Evolutionary conservation across 2,888 invertebrate genomes (phyloP).

Genomic region (Vanessa cardui): DNA sequence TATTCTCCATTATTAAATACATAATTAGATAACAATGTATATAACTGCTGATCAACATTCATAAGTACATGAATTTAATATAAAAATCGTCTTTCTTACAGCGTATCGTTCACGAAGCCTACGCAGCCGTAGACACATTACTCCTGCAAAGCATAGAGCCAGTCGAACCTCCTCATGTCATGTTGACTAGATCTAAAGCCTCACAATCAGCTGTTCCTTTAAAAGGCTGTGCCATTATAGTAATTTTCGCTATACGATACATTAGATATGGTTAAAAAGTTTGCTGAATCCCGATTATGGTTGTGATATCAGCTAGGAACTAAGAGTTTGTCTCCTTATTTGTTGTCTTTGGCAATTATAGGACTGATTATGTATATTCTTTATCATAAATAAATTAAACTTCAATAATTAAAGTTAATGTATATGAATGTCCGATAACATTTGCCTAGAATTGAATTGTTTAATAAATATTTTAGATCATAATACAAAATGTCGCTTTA

Average conservation of each 20-base stretch:
- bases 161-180: slow-evolving; percentile 39
- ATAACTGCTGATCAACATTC: no score
- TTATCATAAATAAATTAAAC: no score
- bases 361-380: neutral
- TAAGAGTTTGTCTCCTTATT: neutral
- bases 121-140: slow-evolving; percentile 71
- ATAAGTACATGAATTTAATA: neutral
- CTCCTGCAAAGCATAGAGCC: slow-evolving; percentile 59
- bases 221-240: slow-evolving; percentile 3
- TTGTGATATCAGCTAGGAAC: slow-evolving; percentile 6
- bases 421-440: no score
- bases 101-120: slow-evolving; percentile 72
- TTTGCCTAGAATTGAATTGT: neutral
- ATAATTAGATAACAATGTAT: no score
- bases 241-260: slow-evolving; percentile 13
- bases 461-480: neutral
- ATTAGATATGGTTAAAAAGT: slow-evolving; percentile 23
- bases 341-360: neutral
- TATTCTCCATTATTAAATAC: no score
- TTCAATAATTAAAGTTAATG: no score
- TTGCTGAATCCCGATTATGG: neutral
- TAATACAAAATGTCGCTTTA: slow-evolving; percentile 4
- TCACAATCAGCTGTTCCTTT: slow-evolving; percentile 11
- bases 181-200: slow-evolving; percentile 42
- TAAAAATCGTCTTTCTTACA: slow-evolving; percentile 44